Conservation (phyloP, 2,113 vertebrate genomes). For the Gadus chalcogrammus region DNA sequence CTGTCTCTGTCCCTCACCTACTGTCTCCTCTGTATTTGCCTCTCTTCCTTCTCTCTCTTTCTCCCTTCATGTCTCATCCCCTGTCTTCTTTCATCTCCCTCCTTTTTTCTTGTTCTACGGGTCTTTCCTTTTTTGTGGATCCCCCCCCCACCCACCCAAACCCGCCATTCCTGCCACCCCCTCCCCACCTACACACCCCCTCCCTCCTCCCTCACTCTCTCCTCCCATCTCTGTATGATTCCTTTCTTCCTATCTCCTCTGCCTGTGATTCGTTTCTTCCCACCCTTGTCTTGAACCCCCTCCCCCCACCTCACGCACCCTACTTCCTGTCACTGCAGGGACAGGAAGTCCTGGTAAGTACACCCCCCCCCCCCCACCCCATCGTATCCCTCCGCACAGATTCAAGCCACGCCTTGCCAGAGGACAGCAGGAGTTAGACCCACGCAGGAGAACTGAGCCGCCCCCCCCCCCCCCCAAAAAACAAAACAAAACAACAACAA, state of each 20-base stretch:
- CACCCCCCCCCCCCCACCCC: slow-evolving; percentile 36
- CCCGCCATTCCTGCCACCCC: not conserved
- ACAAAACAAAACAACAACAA: not conserved
- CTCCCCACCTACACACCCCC: slow-evolving; percentile 1
- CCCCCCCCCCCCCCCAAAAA: too few relatives aligned
- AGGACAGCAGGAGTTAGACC: slow-evolving; percentile 66
- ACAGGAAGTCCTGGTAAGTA: slow-evolving; percentile 97
- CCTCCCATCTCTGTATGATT: slow-evolving; percentile 39
- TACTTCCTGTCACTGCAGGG: slow-evolving; percentile 74
- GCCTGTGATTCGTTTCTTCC: slow-evolving; percentile 45
- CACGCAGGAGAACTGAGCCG: slow-evolving; percentile 62
- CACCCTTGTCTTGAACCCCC: slow-evolving; percentile 38
- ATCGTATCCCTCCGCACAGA: slow-evolving; percentile 17
- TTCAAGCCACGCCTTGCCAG: slow-evolving; percentile 56
- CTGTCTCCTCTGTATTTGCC: slow-evolving; percentile 26
- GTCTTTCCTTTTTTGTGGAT: slow-evolving; percentile 42
- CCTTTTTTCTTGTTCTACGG: slow-evolving; percentile 42
- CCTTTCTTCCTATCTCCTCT: slow-evolving; percentile 63
- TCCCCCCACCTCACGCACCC: not conserved
- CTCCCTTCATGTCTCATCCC: not conserved
- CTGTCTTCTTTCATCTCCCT: slow-evolving; percentile 8
- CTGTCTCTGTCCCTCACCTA: slow-evolving; percentile 51
- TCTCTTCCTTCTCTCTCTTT: slow-evolving; percentile 3
- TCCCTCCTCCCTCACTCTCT: not conserved
- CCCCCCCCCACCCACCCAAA: slow-evolving; percentile 48